phyloP scores from a whole-genome alignment of 64 coral and sea anemone genomes.

The Orbicella faveolata region DNA sequence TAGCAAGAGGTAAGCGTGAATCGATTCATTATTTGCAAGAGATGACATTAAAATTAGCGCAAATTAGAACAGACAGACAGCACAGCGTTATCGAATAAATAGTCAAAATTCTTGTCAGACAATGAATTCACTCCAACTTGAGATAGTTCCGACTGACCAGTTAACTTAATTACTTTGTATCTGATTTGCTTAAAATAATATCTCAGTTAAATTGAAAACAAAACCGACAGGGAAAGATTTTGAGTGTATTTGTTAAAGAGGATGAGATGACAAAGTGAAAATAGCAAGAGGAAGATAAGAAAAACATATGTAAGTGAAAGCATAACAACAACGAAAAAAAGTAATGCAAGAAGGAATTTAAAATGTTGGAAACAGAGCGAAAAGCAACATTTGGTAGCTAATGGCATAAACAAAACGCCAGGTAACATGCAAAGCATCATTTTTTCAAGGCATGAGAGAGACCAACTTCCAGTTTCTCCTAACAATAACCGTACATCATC shows the following conservation, averaged over 20 bases:
- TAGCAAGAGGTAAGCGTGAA: neutral
- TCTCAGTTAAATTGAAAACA: neutral
- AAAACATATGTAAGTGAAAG: neutral
- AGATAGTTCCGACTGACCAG: constrained; percentile 6
- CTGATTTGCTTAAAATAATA: neutral
- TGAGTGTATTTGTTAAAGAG: neutral
- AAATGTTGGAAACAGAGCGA: neutral
- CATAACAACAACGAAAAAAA: neutral
- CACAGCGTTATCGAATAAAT: neutral
- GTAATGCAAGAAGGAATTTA: neutral
- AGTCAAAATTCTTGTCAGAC: neutral
- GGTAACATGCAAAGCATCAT: neutral
- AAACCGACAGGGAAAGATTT: neutral
- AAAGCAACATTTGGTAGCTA: neutral
- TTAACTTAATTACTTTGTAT: neutral
- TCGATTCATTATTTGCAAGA: neutral
- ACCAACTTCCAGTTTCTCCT: neutral
- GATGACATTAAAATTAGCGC: neutral
- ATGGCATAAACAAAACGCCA: neutral
- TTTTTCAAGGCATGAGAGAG: neutral
- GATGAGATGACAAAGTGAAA: neutral
- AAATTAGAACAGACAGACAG: neutral
- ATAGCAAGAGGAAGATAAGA: neutral
- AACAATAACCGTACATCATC: neutral
- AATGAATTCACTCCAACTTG: neutral